Percentiles rank a stretch among this genome's conserved stretches.
These are phyloP conservation scores for Molanna angustata DNA, from an alignment of 2,888 invertebrate genomes.

Conservation along the genomic window DNA sequence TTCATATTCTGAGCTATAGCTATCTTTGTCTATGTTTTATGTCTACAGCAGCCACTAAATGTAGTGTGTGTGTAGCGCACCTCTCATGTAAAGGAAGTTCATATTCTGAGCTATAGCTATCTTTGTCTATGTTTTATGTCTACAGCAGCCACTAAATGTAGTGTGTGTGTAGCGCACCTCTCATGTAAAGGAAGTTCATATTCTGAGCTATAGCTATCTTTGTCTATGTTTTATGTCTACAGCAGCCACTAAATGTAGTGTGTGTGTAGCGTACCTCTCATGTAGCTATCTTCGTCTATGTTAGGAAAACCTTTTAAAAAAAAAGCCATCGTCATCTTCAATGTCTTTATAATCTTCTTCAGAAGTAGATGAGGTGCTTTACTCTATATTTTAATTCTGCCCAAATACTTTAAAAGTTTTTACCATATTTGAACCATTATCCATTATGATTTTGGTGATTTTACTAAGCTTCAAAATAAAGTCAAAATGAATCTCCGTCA, in stretches of 20 bases:
- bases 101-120: no score
- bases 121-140: no score
- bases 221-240: conserved; percentile 11
- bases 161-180: no score
- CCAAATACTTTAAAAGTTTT: conserved; percentile 20
- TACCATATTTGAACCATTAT: conserved; percentile 24
- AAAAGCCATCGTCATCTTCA: conserved; percentile 7
- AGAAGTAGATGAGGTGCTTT: neutral
- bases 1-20: no score
- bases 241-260: conserved; percentile 13
- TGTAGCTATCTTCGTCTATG: conserved; percentile 9
- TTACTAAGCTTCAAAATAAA: conserved; percentile 18
- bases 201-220: no score
- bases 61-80: no score
- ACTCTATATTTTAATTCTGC: neutral
- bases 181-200: no score
- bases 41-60: no score
- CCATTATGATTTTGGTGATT: conserved; percentile 17
- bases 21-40: no score
- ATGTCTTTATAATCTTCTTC: neutral
- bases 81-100: no score
- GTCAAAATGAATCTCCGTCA: conserved; percentile 25
- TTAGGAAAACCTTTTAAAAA: conserved; percentile 8
- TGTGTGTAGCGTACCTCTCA: conserved; percentile 2
- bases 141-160: no score